Evolutionary conservation across 2,888 invertebrate genomes (phyloP).

Genomic region (Netelia melanura): DNA sequence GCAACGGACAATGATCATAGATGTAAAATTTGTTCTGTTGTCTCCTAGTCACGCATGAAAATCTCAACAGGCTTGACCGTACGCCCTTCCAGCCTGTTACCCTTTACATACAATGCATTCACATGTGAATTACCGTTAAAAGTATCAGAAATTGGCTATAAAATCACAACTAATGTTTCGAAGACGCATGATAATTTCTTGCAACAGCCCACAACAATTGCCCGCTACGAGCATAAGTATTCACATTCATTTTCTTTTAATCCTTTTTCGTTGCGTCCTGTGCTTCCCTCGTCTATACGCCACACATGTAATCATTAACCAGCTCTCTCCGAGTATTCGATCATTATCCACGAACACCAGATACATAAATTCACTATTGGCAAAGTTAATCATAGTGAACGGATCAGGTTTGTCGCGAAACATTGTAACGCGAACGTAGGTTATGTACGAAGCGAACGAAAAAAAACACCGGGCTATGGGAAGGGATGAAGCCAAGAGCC

Average conservation of each 20-base stretch:
- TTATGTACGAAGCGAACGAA: neutral
- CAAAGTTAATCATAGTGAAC: constrained; percentile 59
- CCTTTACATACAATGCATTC: too few species aligned
- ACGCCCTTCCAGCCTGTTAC: too few species aligned
- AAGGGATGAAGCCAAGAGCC: constrained; percentile 2
- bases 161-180: constrained; percentile 18
- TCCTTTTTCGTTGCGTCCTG: neutral
- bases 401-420: constrained; percentile 55
- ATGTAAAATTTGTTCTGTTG: neutral
- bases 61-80: neutral
- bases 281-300: neutral
- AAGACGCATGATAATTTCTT: constrained; percentile 30
- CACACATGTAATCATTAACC: constrained; percentile 21
- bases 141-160: constrained; percentile 47
- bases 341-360: constrained; percentile 60
- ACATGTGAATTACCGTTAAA: too few species aligned
- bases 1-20: constrained; percentile 45
- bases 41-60: constrained; percentile 14
- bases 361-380: constrained; percentile 33
- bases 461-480: neutral
- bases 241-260: neutral
- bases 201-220: constrained; percentile 50
- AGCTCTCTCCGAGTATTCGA: constrained; percentile 26
- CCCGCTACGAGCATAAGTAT: neutral
- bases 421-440: constrained; percentile 29